phyloP scores from a whole-genome alignment of 2,113 vertebrate species.

The Merops nubicus region DNA sequence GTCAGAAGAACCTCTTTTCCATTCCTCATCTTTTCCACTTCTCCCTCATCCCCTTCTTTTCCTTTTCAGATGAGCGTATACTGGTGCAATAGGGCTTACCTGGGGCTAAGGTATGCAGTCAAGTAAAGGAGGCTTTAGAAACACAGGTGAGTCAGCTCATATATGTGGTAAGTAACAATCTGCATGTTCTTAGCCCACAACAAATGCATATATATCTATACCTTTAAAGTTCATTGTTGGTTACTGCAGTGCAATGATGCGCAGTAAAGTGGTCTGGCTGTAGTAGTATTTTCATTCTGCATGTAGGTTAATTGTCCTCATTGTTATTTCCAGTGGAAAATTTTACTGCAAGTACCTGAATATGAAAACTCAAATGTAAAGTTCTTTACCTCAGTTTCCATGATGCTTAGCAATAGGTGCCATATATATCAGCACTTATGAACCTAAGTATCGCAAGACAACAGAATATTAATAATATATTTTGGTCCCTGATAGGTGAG shows the following conservation, averaged over 20 bases:
- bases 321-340: not conserved
- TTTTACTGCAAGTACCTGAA: not conserved
- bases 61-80: not conserved
- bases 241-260: not conserved
- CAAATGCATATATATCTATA: not conserved
- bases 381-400: not conserved
- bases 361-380: not conserved
- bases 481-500: not conserved
- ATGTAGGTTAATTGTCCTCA: not conserved
- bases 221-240: not conserved
- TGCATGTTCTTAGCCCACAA: not conserved
- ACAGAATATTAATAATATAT: not conserved
- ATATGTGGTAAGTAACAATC: not conserved
- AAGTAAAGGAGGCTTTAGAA: not conserved
- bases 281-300: not conserved
- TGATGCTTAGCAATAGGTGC: not conserved
- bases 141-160: rapidly evolving
- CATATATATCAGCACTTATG: not conserved
- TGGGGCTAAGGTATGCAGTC: not conserved
- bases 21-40: not conserved
- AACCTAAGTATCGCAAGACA: not conserved
- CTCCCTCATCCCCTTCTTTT: not conserved
- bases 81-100: not conserved
- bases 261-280: not conserved
- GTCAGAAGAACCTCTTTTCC: not conserved